Evolutionary conservation across 2,888 invertebrate species (phyloP), one percentile per base, ranked within the genome.

Genomic region (Troilus luridus): DNA sequence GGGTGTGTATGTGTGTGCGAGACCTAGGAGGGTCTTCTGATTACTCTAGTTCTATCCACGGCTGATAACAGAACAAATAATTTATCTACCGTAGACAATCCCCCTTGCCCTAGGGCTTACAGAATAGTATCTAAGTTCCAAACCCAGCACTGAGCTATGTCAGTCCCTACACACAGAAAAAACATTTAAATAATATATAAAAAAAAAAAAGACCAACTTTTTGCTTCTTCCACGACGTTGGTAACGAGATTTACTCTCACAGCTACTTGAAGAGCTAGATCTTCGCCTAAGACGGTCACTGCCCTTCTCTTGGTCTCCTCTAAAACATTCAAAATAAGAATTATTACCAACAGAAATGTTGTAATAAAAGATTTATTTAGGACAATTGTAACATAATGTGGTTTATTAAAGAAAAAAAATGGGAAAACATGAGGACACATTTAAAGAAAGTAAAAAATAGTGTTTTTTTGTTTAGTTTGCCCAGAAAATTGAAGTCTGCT

Each of bases 161-260:
- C n/a, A n/a, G n/a, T n/a, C n/a, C n/a, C n/a, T n/a, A n/a, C n/a
- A 12, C 59, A 1, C 59, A 59, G 12, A 59, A 59, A 62, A 62
- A 62, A 21, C 6, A 17, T 60, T 60, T 17, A 60, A 60, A 60
- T 17, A 60, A 60, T 60, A 60, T 60, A 62, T 21, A 21, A 17
- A 64, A 60, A 41, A 58, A n/a, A 41, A 89, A 88, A 88, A 0
- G 0, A 56, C 59, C 27, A 12, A 90, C 90, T 24, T 90, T 77
- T 90, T 90, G 64, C 90, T 90, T 19, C 90, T 90, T 6, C 72
- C 90, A 58, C 90, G 72, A 54, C 90, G 24, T 2, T 10, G 56
- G 59, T 90, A 77, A 17, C 90, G 90, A 24, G 90, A 90, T 59
- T 90, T 90, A 77, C 90, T 90, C 8, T 58, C 90, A 17, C 17